phyloP scores from a whole-genome alignment of 2,888 invertebrate species.

The Xanthia togata region DNA sequence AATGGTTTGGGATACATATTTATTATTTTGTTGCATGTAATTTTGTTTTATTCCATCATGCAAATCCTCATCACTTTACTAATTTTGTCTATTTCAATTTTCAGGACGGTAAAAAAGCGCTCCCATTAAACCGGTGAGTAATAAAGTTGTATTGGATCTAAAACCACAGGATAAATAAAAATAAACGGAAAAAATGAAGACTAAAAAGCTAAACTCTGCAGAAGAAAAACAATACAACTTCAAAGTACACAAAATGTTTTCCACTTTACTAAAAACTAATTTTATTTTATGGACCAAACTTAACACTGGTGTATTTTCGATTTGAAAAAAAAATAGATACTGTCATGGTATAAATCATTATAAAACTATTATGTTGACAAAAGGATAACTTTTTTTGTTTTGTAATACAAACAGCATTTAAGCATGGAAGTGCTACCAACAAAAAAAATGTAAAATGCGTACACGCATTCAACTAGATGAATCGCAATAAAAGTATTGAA shows the following conservation, averaged over 20 bases:
- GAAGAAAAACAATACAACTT: slow-evolving; percentile 66
- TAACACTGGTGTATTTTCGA: slow-evolving; percentile 51
- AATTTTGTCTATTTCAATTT: slow-evolving; percentile 31
- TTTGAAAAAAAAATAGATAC: slow-evolving; percentile 39
- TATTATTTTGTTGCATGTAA: slow-evolving; percentile 58
- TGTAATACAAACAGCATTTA: slow-evolving; percentile 60
- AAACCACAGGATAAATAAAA: slow-evolving; percentile 64
- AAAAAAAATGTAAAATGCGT: slow-evolving; percentile 66
- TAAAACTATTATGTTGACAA: slow-evolving; percentile 60
- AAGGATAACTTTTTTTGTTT: slow-evolving; percentile 55
- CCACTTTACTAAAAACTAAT: slow-evolving; percentile 66
- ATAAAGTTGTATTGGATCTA: slow-evolving; percentile 69
- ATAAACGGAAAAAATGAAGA: slow-evolving; percentile 56
- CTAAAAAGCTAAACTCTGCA: slow-evolving; percentile 64
- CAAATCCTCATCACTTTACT: not conserved
- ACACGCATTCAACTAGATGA: slow-evolving; percentile 58
- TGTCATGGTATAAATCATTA: slow-evolving; percentile 42
- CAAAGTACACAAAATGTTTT: slow-evolving; percentile 61
- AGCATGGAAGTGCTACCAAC: slow-evolving; percentile 58
- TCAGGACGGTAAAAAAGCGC: slow-evolving; percentile 67
- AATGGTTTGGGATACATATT: slow-evolving; percentile 19
- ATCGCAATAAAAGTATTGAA: slow-evolving; percentile 49
- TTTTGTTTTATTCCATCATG: slow-evolving; percentile 12
- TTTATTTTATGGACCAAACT: slow-evolving; percentile 74
- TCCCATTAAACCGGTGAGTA: slow-evolving; percentile 73